Base-by-base conservation (phyloP, 1,140 invertebrate species). In the Achatina immaculata region DNA sequence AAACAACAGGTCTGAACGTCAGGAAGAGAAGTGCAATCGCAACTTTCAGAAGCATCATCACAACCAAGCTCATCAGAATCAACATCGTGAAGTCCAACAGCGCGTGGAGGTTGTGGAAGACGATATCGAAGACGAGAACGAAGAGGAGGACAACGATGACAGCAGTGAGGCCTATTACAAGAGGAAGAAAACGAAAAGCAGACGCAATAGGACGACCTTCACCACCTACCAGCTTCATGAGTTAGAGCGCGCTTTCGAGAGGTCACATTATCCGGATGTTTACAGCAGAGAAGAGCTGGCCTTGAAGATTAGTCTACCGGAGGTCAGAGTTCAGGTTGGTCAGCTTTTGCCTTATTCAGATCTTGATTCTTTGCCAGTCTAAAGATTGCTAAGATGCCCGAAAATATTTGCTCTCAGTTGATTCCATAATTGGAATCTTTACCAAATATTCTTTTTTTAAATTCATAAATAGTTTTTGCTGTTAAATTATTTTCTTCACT, bases 181-280 rank as follows among this genome's bases (percentile, higher is more conserved):
- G 28, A 82, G 82, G 68, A 82, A 82, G 71, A 88, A 88, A 58
- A 98, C 97, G 92, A 98, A 98, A 91, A 96, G 97, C 90, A 93
- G 97, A 0, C 93, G 98, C 55, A 99, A 99, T 92, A 93, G 98
- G 74, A 99, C 98, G 62, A 99, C 98, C 66, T 99, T 99, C 93
- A 99, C 98, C 62, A 99, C 98, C 28, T 99, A 97, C 93, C 97
- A 98, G 92, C 94, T 99, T 36, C 90, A 91, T 79, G 90, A 91
- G 84, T 81, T 92, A 24, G 90, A 91, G 74, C 24, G 96, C 21
- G 97, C 97, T 0, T 99, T 99, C 86, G 97, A 99, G 89, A 93
- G 97, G 71, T 97, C 97, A 0, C 97, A 97, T 0, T 99, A 99
- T 90, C 97, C 97, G 0, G 98, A 99, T 90, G 97, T 99, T 0